Conservation (phyloP, 2,797 vertebrate species). For the Neosilurus hyrtlii region DNA sequence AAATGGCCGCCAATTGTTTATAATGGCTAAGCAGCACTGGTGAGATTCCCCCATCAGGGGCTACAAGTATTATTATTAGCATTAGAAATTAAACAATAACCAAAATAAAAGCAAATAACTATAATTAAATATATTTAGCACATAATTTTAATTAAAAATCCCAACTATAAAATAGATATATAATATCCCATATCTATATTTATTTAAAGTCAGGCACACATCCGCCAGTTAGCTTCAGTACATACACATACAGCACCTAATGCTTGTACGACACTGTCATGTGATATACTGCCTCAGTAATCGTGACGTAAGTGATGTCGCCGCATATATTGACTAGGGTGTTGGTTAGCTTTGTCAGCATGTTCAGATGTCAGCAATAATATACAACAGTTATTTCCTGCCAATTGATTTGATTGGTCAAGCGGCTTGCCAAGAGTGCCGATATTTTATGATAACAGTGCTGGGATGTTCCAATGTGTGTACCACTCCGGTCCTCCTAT, state of each 20-base stretch:
- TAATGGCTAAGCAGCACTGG: no score
- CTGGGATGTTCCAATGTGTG: no score
- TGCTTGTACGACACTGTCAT: no score
- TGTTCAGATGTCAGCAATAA: background rate
- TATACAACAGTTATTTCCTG: no score
- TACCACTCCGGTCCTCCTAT: no score
- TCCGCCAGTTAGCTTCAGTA: background rate
- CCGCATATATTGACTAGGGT: background rate
- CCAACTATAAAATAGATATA: background rate
- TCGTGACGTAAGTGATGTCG: background rate
- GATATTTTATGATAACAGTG: no score
- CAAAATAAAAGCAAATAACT: background rate
- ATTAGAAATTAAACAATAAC: background rate
- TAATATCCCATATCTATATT: background rate
- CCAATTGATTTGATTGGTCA: no score
- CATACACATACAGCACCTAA: no score
- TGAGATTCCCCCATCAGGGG: no score
- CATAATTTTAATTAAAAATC: background rate
- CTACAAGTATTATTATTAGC: background rate
- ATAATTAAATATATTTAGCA: background rate
- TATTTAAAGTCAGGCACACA: background rate
- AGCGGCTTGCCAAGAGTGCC: no score
- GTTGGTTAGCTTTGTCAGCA: background rate
- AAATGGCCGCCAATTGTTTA: no score
- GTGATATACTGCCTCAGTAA: no score